Percentiles rank a stretch among this genome's conserved stretches.
Conservation (phyloP, 2,113 vertebrate species). For the Prionailurus bengalensis region DNA sequence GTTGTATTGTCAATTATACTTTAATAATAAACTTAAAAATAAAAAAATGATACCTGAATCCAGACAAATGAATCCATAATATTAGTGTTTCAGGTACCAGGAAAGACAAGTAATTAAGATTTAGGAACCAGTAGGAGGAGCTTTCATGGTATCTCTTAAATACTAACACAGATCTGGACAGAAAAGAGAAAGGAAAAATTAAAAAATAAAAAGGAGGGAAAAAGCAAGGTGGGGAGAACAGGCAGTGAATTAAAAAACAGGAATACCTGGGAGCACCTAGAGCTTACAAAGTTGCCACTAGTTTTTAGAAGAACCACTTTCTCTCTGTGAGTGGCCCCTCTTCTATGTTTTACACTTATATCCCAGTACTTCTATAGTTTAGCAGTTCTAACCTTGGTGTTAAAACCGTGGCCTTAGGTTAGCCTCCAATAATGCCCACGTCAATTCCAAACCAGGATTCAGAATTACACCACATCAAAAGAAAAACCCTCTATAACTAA, state of each 20-base stretch:
- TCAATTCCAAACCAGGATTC: constrained; percentile 1
- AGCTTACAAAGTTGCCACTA: neutral
- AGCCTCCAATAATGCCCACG: neutral
- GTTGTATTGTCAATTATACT: too few species aligned
- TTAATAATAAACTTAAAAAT: neutral
- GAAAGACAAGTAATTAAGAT: constrained; percentile 28
- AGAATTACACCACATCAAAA: neutral
- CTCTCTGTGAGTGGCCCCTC: neutral
- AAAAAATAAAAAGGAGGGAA: neutral
- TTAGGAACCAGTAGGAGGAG: neutral
- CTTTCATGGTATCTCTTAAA: neutral
- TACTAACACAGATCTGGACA: neutral
- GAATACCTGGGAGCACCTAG: neutral
- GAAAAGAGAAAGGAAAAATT: neutral
- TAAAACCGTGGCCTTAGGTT: neutral
- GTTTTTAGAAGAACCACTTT: constrained; percentile 10
- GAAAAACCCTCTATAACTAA: constrained; percentile 9
- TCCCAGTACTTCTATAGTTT: neutral
- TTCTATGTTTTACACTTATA: neutral
- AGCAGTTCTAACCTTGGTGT: neutral
- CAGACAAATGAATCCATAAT: neutral
- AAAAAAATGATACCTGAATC: neutral
- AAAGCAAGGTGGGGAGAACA: neutral
- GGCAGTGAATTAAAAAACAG: neutral
- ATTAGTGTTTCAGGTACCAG: neutral